Evolutionary conservation across 2,113 vertebrate genomes (phyloP).

Genomic region (Tachysurus fulvidraco): DNA sequence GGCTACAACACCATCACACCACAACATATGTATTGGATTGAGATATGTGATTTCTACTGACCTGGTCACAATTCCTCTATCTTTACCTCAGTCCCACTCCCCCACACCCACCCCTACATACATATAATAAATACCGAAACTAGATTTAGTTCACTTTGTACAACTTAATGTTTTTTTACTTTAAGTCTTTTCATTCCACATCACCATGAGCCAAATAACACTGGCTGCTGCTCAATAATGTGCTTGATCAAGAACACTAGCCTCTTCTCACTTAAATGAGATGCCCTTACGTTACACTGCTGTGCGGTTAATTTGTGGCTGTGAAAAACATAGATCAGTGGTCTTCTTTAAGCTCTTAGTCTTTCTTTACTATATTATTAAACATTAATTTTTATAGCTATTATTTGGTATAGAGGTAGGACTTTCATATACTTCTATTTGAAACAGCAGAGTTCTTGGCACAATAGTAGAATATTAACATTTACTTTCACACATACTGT

Average conservation of each 20-base stretch:
- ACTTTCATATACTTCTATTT: background rate
- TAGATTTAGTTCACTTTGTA: slow-evolving; percentile 23
- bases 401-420: background rate
- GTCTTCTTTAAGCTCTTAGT: background rate
- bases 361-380: background rate
- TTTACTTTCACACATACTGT: slow-evolving; percentile 36
- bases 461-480: slow-evolving; percentile 16
- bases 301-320: background rate
- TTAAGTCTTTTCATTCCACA: slow-evolving; percentile 43
- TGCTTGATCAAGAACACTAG: slow-evolving; percentile 45
- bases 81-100: slow-evolving; percentile 52
- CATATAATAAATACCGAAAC: slow-evolving; percentile 24
- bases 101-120: slow-evolving; percentile 21
- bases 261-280: background rate
- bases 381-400: background rate
- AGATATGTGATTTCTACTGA: slow-evolving; percentile 65
- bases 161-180: slow-evolving; percentile 37
- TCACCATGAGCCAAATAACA: slow-evolving; percentile 47
- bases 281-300: slow-evolving; percentile 1
- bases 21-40: slow-evolving; percentile 73
- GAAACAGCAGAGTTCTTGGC: background rate
- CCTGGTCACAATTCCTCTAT: slow-evolving; percentile 58
- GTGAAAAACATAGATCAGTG: background rate
- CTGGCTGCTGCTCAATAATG: slow-evolving; percentile 32
- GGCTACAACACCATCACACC: slow-evolving; percentile 62